Percentiles rank a stretch among this genome's conserved stretches.
These are phyloP conservation scores for Schizopygopsis pylzovi DNA, from an alignment of 2,797 vertebrate genomes.

Conservation along the genomic window DNA sequence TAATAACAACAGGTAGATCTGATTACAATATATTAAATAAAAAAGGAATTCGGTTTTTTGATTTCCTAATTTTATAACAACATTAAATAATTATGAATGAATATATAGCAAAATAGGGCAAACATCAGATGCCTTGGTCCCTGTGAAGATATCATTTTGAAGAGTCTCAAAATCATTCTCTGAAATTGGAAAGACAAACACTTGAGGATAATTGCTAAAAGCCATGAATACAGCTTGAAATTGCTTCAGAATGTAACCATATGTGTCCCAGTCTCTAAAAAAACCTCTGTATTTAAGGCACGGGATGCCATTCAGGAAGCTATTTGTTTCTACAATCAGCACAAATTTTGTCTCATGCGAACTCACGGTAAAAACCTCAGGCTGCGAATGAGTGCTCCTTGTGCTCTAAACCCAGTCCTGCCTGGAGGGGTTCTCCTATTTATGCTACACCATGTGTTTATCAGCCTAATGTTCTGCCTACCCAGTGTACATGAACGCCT, in stretches of 20 bases:
- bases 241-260: background rate
- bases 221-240: background rate
- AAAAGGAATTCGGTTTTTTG: too few species aligned
- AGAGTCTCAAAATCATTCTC: background rate
- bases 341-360: background rate
- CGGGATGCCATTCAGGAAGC: background rate
- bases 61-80: too few species aligned
- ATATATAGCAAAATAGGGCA: background rate
- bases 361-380: background rate
- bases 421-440: background rate
- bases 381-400: background rate
- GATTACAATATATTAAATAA: background rate
- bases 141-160: background rate
- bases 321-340: conserved; percentile 29
- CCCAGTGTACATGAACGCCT: background rate
- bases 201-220: conserved; percentile 3
- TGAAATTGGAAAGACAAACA: background rate
- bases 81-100: background rate
- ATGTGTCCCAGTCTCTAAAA: background rate
- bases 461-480: conserved; percentile 3
- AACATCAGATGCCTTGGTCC: background rate
- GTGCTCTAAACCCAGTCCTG: background rate
- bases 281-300: background rate
- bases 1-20: background rate
- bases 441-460: conserved; percentile 1